Base-by-base conservation (phyloP, 1,140 invertebrate species). In the Drosophila sproati region DNA sequence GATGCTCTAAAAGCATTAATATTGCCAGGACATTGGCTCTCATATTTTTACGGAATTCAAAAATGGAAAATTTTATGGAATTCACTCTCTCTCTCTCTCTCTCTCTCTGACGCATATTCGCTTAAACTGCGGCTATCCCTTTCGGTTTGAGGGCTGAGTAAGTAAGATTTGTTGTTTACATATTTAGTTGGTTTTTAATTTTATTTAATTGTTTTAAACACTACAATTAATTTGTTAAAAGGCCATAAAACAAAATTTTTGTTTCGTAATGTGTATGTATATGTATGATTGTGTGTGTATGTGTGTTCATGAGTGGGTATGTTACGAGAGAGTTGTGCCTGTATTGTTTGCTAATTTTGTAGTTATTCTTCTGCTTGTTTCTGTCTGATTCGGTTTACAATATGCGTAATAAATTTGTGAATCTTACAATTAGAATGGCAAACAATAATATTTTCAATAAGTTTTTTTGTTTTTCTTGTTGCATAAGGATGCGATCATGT, bases 221-320 rank as follows among this genome's bases (percentile, higher is more conserved):
- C 69, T 77, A 77, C 74, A 73, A 73, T 73, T 77, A 77, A 77
- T 73, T 77, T 63, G 60, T 77, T 73, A 77, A 77, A 77, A 77
- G 74, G 74, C 74, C 69, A 67, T 77, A 67, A 77, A 77, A 69
- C 67, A 77, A 77, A 67, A 48, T 48, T 56, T 75, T 71, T 61
- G 73, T 73, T 55, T 35, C 51, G 12, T 52, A 61, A 56, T 63
- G 51, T 63, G 37, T 45, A 12, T 54, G 45, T 35, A 12, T 20
- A 20, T 63, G 43, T 69, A 28, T 60, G 45, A 56, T 29, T 66
- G 34, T 60, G 56, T 39, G 29, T 31, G 0, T 55, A 10, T 43
- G 31, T 59, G 48, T 43, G 7, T 51, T 35, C 41, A 6, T 64
- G 39, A 62, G 51, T 66, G 43, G 45, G 6, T 45, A 4, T 55